Percentiles rank a stretch among this genome's conserved stretches.
Evolutionary conservation across 1,140 invertebrate species (phyloP).

Genomic region (Colletes gigas): DNA sequence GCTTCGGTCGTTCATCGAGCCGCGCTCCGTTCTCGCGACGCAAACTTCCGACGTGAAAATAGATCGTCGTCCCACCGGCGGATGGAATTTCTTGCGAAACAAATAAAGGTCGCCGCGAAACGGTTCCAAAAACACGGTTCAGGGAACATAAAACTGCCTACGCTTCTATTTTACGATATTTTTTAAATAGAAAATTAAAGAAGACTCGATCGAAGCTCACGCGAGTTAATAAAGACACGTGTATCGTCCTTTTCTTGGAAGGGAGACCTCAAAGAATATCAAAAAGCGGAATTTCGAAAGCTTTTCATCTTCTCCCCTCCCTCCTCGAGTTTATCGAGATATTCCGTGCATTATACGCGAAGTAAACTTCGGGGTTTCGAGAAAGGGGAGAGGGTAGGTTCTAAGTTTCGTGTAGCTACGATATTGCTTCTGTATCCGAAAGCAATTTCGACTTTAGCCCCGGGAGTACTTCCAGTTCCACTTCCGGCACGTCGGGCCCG

Average conservation of each 20-base stretch:
- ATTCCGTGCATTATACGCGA: slow-evolving; percentile 28
- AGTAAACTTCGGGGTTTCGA: slow-evolving; percentile 12
- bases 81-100: no score
- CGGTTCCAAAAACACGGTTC: no score
- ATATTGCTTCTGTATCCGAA: slow-evolving; percentile 40
- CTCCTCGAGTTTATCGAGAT: slow-evolving; percentile 12
- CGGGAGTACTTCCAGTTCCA: slow-evolving; percentile 8
- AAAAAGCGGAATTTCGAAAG: slow-evolving; percentile 1
- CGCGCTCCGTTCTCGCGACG: no score
- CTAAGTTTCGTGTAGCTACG: slow-evolving; percentile 17
- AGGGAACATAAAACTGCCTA: no score
- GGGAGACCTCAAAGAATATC: not conserved
- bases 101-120: no score
- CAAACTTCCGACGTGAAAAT: no score
- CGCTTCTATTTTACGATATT: no score
- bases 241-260: no score
- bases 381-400: not conserved
- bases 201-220: no score
- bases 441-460: slow-evolving; percentile 37
- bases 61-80: no score
- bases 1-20: not conserved
- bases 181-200: no score
- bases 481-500: slow-evolving; percentile 12
- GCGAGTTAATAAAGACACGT: no score
- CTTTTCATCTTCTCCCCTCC: not conserved